Percentiles rank a stretch among this genome's conserved stretches.
Conservation (phyloP, 2,797 vertebrate genomes). For the Odontamblyopus lacepedii region DNA sequence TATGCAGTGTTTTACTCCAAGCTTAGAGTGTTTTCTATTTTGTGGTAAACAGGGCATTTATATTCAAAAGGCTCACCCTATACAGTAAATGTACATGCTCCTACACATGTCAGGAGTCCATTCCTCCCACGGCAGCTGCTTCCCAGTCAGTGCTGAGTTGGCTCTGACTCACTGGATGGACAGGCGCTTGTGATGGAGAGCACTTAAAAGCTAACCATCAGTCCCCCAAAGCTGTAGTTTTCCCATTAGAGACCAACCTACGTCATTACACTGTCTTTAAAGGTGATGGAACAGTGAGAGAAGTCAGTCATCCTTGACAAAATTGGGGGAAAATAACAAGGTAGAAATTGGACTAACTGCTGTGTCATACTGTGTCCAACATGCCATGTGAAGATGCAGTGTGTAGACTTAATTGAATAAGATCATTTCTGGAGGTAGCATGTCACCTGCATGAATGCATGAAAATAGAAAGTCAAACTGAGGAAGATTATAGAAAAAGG, state of each 20-base stretch:
- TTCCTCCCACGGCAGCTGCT: neutral
- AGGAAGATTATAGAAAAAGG: too few species aligned
- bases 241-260: neutral
- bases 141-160: neutral
- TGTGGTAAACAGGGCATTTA: constrained; percentile 1
- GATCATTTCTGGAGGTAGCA: neutral
- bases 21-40: neutral
- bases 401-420: neutral
- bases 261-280: neutral
- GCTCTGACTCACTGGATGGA: constrained; percentile 1
- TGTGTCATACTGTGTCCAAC: neutral
- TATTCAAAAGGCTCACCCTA: neutral
- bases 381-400: neutral
- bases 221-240: constrained; percentile 1
- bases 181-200: neutral
- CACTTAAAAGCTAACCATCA: constrained; percentile 7
- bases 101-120: constrained; percentile 13
- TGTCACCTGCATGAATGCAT: too few species aligned
- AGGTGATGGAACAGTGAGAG: neutral
- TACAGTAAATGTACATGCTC: neutral
- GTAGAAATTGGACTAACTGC: neutral
- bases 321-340: neutral
- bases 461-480: too few species aligned
- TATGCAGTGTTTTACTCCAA: neutral
- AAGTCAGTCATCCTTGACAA: neutral